A percentile compares a stretch with the other conserved stretches of the same genome.
Evolutionary conservation across 1,140 invertebrate genomes (phyloP).

Genomic region (Caenorhabditis briggsae): DNA sequence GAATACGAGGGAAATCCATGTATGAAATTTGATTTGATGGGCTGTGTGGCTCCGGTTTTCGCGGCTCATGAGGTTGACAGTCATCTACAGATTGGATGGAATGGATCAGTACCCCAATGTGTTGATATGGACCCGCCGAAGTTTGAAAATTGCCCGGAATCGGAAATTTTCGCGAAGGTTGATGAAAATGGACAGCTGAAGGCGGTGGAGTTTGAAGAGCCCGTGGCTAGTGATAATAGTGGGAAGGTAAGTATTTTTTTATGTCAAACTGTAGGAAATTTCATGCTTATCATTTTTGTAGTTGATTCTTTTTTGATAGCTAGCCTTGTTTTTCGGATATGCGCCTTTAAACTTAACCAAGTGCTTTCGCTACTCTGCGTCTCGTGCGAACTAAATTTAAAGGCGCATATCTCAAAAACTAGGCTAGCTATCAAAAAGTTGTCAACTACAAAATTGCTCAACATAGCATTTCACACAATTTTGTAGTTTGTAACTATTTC

Average conservation of each 20-base stretch:
- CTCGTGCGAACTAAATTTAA: too few species aligned
- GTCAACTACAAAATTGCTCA: too few species aligned
- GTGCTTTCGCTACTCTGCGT: too few species aligned
- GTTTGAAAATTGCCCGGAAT: constrained; percentile 93
- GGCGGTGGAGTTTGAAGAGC: constrained; percentile 92
- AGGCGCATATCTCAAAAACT: too few species aligned
- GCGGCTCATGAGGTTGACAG: constrained; percentile 75
- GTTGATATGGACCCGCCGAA: constrained; percentile 95
- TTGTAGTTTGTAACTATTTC: too few species aligned
- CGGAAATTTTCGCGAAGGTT: constrained; percentile 89
- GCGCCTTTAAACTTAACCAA: too few species aligned
- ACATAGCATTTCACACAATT: too few species aligned
- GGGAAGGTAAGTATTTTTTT: constrained; percentile 81
- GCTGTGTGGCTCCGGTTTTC: constrained; percentile 84
- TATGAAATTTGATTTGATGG: constrained; percentile 94
- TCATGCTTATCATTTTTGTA: too few species aligned
- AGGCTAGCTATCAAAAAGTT: too few species aligned
- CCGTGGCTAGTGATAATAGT: constrained; percentile 91
- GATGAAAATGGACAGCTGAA: constrained; percentile 88
- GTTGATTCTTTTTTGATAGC: neutral
- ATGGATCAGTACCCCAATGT: constrained; percentile 92
- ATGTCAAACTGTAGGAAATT: too few species aligned
- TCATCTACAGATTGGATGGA: constrained; percentile 85
- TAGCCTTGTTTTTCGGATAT: too few species aligned
- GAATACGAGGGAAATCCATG: constrained; percentile 96